Base-by-base conservation (phyloP, 2,888 invertebrate species). In the Synergus japonicus region DNA sequence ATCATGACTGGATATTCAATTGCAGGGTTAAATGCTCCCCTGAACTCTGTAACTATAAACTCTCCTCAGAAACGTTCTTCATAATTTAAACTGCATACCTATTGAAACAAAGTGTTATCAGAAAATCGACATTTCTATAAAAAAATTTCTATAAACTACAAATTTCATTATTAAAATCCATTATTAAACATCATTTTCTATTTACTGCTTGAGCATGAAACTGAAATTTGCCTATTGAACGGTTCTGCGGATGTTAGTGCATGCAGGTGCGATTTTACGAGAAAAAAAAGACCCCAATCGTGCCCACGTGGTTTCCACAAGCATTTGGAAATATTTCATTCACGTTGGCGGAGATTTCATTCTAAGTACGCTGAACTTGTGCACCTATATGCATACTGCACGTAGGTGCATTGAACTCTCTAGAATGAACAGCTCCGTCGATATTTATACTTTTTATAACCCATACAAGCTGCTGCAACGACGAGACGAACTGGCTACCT, bases 341-440 rank as follows among this genome's bases (percentile, higher is more conserved):
- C 54, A 73, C 54, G 73, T n/a, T 13, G 73, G 37, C 54, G 37
- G 73, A 41, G 54, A 49, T 73, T 73, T 73, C 54, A 73, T 73
- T 73, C 73, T 73, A 73, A n/a, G 73, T 73, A 41, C 54, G 54
- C 37, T 54, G 73, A 73, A 73, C 73, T 73, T 73, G 73, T 73
- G 54, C 54, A 58, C 54, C 73, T 54, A 73, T 73, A 73, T 54
- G 69, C 69, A 73, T 73, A 37, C n/a, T 37, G 78, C 83, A 41
- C 29, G 4, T 66, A 80, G 80, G 84, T 81, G 77, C 84, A 76
- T 81, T 84, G 85, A 84, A 84, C 84, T 63, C 80, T 64, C 76
- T 76, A 69, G 29, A 78, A 81, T 54, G 65, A 78, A 77, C 67
- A 64, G 60, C 79, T 69, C 66, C 81, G 84, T 77, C 81, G 84